These are phyloP conservation scores for Botia almorhae DNA, from an alignment of 2,797 vertebrate species.

Conservation along the genomic window DNA sequence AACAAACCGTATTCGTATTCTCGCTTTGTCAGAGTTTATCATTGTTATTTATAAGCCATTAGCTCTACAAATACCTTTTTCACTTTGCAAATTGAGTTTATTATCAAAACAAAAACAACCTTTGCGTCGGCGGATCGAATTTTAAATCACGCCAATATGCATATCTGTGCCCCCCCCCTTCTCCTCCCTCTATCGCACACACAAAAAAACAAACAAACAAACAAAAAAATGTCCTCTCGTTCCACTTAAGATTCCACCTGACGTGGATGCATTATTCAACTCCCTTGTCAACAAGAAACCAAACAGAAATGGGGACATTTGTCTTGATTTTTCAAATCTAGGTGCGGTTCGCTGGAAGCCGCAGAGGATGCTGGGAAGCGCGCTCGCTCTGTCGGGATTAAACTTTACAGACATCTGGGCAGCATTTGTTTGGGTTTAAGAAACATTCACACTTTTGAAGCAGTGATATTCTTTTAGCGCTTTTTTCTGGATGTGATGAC, in stretches of 20 bases:
- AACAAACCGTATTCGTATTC: neutral
- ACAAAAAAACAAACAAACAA: neutral
- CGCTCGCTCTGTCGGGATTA: neutral
- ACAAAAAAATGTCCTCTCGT: slow-evolving; percentile 1
- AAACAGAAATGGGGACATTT: slow-evolving; percentile 51
- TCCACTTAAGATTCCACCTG: slow-evolving; percentile 42
- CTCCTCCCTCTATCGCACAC: neutral
- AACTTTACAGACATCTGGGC: slow-evolving; percentile 17
- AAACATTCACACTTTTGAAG: slow-evolving; percentile 10
- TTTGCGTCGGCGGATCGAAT: slow-evolving; percentile 42
- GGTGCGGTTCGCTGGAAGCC: slow-evolving; percentile 8
- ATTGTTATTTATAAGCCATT: slow-evolving; percentile 50
- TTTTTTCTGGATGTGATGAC: slow-evolving; percentile 13
- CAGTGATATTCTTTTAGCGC: slow-evolving; percentile 23
- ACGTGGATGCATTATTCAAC: slow-evolving; percentile 58
- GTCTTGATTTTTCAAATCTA: slow-evolving; percentile 50
- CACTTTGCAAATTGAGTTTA: slow-evolving; percentile 50
- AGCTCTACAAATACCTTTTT: slow-evolving; percentile 18
- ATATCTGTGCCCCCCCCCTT: neutral
- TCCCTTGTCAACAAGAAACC: slow-evolving; percentile 47
- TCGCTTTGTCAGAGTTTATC: neutral
- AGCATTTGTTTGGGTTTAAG: slow-evolving; percentile 28
- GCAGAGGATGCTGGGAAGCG: neutral
- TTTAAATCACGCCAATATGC: slow-evolving; percentile 14
- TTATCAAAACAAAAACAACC: slow-evolving; percentile 41